Base-by-base conservation (phyloP, 2,797 vertebrate species). In the Percopsis omiscomaycus region DNA sequence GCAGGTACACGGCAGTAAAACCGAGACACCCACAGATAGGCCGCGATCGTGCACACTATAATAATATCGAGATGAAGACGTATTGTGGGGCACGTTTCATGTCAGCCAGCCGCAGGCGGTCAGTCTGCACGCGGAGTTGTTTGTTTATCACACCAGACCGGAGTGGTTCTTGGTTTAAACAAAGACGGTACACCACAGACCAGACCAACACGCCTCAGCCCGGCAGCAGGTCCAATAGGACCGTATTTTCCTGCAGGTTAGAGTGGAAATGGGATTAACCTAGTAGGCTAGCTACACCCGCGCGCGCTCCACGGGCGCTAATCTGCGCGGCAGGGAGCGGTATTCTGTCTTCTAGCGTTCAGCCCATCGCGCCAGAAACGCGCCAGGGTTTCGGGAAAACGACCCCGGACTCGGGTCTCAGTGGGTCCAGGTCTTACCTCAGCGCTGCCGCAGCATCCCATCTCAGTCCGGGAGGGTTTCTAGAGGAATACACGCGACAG, bases 371-470 rank as follows among this genome's bases (percentile, higher is more conserved):
- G 53, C 5, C 5, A 37, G 64, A 10, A 6, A 55, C 47, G 59
- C 28, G 37, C 55, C 67, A 71, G 60, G 10, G 59, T 55, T 67
- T 14, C 1, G 12, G 37, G 8, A 37, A 9, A 9, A 37, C 37
- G 37, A 37, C 22, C 22, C 22, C 22, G 22, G 22, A 1, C 37
- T 37, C 37, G 37, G 37, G 37, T 37, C 37, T 2, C 61, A 74
- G 68, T 9, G 5, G 66, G 46, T 22, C 61, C 53, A 51, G 1
- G 59, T 78, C 79, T 91, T 88, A 93, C 92, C 92, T 93, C 92
- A 75, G 88, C 65, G 86, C 92, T 93, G 64, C 91, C 92, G 90
- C 92, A 92, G 92, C 92, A 93, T 93, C 92, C 92, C 92, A 93
- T 93, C 71, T 89, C 91, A 89, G 89, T 84, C 82, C 79, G 77